Evolutionary conservation across 2,888 invertebrate genomes (phyloP), one percentile per base, ranked within the genome.

Genomic region (Apodemia zela): DNA sequence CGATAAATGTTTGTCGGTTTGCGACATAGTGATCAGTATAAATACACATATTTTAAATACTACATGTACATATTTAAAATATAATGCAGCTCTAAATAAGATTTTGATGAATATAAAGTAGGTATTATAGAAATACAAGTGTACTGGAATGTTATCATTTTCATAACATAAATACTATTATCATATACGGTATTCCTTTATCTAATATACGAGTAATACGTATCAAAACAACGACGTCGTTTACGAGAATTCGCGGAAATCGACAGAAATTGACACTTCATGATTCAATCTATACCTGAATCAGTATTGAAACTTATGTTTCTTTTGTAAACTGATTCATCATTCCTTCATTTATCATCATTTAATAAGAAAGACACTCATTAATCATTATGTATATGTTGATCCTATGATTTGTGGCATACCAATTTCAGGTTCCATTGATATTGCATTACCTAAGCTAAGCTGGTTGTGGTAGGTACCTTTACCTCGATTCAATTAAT

Each of bases 241-340:
- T 49, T 49, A 49, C 47, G 47, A 49, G 7, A 49, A 49, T 49
- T 60, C 47, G 25, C 25, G 18, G 13, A 61, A 18, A 60, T 15
- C 45, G 63, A 58, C 66, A 63, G 65, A 65, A 68, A 62, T 59
- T 63, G 58, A 59, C 63, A 61, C 17, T 58, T 61, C 59, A 58
- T 29, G n/a, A 49, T 21, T 62, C 38, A 49, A 49, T 49, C 51
- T 54, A 58, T 21, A 59, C 62, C 63, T 66, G 66, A 68, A 66
- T 68, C 65, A 63, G 59, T 63, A 60, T 47, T 47, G 49, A 61
- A 47, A 61, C 11, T 3, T 21, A 25, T 25, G 35, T 35, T 62
- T 35, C 35, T 11, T 51, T 51, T 51, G 51, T 21, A 17, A 49
- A 18, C 21, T 51, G 51, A 51, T 21, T 51, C 51, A 51, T 33